Conservation (phyloP, 2,797 vertebrate species). For the Muscicapa striata region DNA sequence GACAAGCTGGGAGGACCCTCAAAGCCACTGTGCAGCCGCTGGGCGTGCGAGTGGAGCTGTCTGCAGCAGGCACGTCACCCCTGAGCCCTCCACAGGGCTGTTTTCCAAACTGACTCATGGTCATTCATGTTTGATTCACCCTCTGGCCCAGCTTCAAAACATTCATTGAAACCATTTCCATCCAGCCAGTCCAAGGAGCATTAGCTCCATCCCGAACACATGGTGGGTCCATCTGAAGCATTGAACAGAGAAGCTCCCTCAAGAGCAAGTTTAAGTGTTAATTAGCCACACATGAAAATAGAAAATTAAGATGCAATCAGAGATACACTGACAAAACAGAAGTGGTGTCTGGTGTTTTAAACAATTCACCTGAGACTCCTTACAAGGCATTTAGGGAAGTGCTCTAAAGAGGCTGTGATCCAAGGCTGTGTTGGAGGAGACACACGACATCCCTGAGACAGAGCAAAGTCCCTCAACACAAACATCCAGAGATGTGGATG, state of each 20-base stretch:
- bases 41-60: not conserved
- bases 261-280: not conserved
- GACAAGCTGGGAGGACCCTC: not conserved
- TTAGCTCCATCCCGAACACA: not conserved
- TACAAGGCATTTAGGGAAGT: not conserved
- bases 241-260: not conserved
- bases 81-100: not conserved
- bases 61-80: not conserved
- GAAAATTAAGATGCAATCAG: not conserved
- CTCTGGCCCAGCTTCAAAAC: constrained; percentile 51
- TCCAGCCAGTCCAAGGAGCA: not conserved
- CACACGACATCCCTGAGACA: not conserved
- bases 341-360: not conserved
- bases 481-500: not conserved
- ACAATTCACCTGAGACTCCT: not conserved
- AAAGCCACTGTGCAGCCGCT: fast-evolving
- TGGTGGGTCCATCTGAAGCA: not conserved
- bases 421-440: not conserved
- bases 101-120: constrained; percentile 52
- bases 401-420: not conserved
- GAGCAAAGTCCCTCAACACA: not conserved
- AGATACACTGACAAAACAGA: not conserved
- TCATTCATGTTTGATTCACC: constrained; percentile 49
- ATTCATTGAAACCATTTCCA: constrained; percentile 31
- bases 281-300: not conserved